Evolutionary conservation across 2,797 vertebrate species (phyloP).

Genomic region (Sebastes cheni): DNA sequence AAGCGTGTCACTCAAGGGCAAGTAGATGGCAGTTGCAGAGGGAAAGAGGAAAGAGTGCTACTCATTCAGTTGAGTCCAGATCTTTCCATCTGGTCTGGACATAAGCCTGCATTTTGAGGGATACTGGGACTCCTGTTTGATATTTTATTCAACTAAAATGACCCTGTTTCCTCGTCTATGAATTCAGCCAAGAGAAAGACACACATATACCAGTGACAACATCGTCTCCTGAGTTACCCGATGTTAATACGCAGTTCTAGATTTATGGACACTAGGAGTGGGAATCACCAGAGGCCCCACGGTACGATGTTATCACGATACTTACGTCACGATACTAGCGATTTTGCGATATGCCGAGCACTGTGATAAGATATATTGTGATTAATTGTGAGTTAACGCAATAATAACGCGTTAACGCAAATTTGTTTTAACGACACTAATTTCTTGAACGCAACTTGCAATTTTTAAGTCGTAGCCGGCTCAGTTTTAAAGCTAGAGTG

Average conservation of each 20-base stretch:
- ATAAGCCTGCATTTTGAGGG: constrained; percentile 10
- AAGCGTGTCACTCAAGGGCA: constrained; percentile 34
- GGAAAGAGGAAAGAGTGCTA: constrained; percentile 11
- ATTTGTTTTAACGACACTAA: too few relatives aligned
- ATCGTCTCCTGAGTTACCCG: neutral
- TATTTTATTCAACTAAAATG: constrained; percentile 50
- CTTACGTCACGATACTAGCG: too few relatives aligned
- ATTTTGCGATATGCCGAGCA: too few relatives aligned
- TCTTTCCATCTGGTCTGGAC: constrained; percentile 48
- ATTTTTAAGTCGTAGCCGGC: too few relatives aligned
- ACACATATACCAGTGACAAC: neutral
- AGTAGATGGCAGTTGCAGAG: constrained; percentile 9
- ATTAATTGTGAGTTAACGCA: too few relatives aligned
- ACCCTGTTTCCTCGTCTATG: constrained; percentile 34
- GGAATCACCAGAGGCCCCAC: too few relatives aligned
- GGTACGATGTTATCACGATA: too few relatives aligned
- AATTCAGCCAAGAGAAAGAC: neutral
- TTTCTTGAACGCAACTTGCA: too few relatives aligned
- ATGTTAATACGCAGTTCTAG: neutral
- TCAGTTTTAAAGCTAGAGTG: too few relatives aligned
- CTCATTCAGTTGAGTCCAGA: constrained; percentile 14
- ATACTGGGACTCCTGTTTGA: constrained; percentile 23
- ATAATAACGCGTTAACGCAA: too few relatives aligned
- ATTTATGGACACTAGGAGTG: neutral
- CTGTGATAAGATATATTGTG: too few relatives aligned